A percentile compares a stretch with the other conserved stretches of the same genome.
Evolutionary conservation across 2,888 invertebrate species (phyloP).

Genomic region (Scotopteryx bipunctaria): DNA sequence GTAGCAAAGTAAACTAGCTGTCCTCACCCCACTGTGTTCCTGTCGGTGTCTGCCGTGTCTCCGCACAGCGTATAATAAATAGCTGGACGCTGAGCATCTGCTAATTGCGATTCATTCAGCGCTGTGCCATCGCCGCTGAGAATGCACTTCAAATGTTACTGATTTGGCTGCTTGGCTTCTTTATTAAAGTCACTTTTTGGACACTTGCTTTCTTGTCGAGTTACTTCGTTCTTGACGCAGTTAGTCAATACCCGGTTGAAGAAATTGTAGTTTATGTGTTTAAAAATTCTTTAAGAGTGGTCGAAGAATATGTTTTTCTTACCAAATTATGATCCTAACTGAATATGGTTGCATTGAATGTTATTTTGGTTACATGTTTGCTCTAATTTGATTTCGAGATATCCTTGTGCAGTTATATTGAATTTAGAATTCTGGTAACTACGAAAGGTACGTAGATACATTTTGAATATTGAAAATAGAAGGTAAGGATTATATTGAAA

Average conservation of each 20-base stretch:
- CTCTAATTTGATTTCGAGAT: too few relatives aligned
- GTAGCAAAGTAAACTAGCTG: constrained; percentile 4
- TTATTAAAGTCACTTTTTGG: too few relatives aligned
- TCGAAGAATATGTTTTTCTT: too few relatives aligned
- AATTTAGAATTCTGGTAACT: background rate
- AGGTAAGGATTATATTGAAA: background rate
- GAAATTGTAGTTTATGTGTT: too few relatives aligned
- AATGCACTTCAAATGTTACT: constrained; percentile 14
- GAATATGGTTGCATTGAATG: too few relatives aligned
- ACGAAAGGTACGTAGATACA: background rate
- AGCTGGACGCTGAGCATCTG: constrained; percentile 58
- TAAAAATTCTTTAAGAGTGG: too few relatives aligned
- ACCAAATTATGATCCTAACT: too few relatives aligned
- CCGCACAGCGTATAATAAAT: constrained; percentile 50
- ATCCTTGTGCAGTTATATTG: too few relatives aligned
- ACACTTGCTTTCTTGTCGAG: too few relatives aligned
- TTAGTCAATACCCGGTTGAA: too few relatives aligned
- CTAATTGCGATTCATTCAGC: constrained; percentile 66
- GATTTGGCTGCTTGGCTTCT: constrained; percentile 4
- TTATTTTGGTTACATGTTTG: too few relatives aligned
- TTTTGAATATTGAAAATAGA: background rate
- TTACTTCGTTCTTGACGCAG: too few relatives aligned
- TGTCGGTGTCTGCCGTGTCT: constrained; percentile 40
- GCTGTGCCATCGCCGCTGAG: constrained; percentile 26
- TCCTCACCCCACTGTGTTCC: constrained; percentile 14